Evolutionary conservation across 2,888 invertebrate genomes (phyloP), one percentile per base, ranked within the genome.

Genomic region (Clitarchus hookeri): DNA sequence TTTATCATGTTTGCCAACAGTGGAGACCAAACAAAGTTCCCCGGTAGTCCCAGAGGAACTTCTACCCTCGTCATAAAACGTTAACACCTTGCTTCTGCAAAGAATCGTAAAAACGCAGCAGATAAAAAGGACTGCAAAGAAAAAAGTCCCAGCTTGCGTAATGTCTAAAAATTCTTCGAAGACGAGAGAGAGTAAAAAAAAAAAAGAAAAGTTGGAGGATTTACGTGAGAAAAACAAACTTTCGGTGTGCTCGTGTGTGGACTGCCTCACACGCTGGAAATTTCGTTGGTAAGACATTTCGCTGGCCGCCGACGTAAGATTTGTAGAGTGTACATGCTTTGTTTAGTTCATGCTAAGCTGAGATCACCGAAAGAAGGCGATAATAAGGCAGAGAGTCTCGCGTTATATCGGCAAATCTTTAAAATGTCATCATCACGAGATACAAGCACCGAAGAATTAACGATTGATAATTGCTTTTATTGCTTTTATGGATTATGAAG

Each of bases 61-160:
- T 65, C 65, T 48, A 48, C 8, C 16, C 36, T 8, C 48, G n/a
- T n/a, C 65, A 65, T 65, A 65, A 65, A 65, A 65, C 65, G 16
- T 65, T n/a, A 65, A 65, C 65, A 23, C 65, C n/a, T 65, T 65
- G 65, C 65, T 65, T 65, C 65, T 65, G 65, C 65, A 65, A 65
- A 65, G 65, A 65, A 65, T 65, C 65, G 65, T 65, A 65, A 65
- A 65, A 65, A n/a, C 65, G 65, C 65, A 65, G 65, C 65, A 65
- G 65, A 65, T 65, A 65, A 65, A 65, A 65, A 65, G 8, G n/a
- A 65, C 23, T 2, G n/a, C 19, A 23, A 65, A 65, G n/a, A 65
- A 65, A 65, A 65, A n/a, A 65, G 65, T 65, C 3, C 65, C n/a
- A 8, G 65, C 65, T 65, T 65, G 65, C 65, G 65, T 65, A 6